Base-by-base conservation (phyloP, 2,888 invertebrate species). In the Lithophane socia region DNA sequence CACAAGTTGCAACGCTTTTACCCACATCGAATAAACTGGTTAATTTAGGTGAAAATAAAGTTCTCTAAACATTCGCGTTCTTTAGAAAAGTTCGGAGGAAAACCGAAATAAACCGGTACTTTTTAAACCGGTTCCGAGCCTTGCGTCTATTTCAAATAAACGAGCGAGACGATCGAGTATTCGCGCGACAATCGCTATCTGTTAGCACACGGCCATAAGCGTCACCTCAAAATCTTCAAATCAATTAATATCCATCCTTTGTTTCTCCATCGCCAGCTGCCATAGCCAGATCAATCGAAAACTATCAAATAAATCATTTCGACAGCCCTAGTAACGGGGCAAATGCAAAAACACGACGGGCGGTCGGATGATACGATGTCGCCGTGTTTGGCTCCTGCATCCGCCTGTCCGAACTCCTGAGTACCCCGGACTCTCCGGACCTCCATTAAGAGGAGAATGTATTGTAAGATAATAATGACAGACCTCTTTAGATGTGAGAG, bases 261-360 rank as follows among this genome's bases (percentile, higher is more conserved):
- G 63, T 82, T 64, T 76, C 42, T 24, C 18, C 47, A 65, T 47
- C 68, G 74, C 68, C 47, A 66, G 21, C 73, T 68, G 56, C 58
- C 67, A 58, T 9, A 52, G 58, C 61, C 37, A 71, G n/a, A 3
- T 64, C 29, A 47, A 73, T 73, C 60, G 52, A 52, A 52, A 52
- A 52, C 21, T 21, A 56, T n/a, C 29, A 18, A 61, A 75, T 82
- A 77, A 73, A 74, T 82, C 63, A 83, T 66, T 10, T 63, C 21
- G 77, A 75, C 92, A 92, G 79, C 90, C 90, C 89, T 92, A 84
- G 42, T 80, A 83, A 89, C 88, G 85, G 89, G 80, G 86, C 84
- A 79, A 90, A 90, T 92, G 91, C 90, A 90, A 90, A 91, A 90
- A 88, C 91, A 79, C 86, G 79, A 86, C 91, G 89, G 89, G 89